A percentile compares a stretch with the other conserved stretches of the same genome.
Evolutionary conservation across 1,140 invertebrate genomes (phyloP).

Genomic region (Chymomyza costata): DNA sequence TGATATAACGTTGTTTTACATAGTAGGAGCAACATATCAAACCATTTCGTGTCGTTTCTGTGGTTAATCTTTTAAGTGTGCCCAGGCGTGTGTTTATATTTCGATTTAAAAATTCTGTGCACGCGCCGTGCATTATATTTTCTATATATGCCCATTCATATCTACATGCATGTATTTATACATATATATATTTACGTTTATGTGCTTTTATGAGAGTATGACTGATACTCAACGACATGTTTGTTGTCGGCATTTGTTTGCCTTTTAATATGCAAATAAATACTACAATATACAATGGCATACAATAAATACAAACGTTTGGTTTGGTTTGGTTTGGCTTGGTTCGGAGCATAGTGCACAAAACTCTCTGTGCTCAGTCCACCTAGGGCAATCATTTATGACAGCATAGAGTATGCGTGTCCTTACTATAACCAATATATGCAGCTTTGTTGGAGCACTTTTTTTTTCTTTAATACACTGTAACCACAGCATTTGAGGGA

Average conservation of each 20-base stretch:
- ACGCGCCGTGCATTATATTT: slow-evolving; percentile 62
- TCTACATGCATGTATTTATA: slow-evolving; percentile 9
- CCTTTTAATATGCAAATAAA: slow-evolving; percentile 67
- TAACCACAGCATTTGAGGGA: too few species aligned
- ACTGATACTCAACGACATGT: slow-evolving; percentile 26
- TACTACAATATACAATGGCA: slow-evolving; percentile 33
- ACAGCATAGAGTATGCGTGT: too few species aligned
- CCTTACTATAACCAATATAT: too few species aligned
- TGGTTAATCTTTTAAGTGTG: slow-evolving; percentile 71
- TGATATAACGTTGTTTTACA: slow-evolving; percentile 2
- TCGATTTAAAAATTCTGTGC: slow-evolving; percentile 62
- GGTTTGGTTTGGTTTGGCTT: too few species aligned
- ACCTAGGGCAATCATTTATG: slow-evolving; percentile 38
- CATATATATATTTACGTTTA: slow-evolving; percentile 1
- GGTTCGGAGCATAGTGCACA: too few species aligned
- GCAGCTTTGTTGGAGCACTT: too few species aligned
- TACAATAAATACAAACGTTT: slow-evolving; percentile 44
- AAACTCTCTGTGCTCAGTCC: too few species aligned
- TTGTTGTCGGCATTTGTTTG: slow-evolving; percentile 52
- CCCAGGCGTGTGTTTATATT: slow-evolving; percentile 41
- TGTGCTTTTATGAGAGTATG: background rate
- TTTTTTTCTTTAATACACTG: too few species aligned
- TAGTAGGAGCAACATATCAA: slow-evolving; percentile 17
- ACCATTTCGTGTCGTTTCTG: slow-evolving; percentile 41
- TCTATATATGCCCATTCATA: slow-evolving; percentile 33